A percentile compares a stretch with the other conserved stretches of the same genome.
These are phyloP conservation scores for Hoplias malabaricus DNA, from an alignment of 2,113 vertebrate genomes.

Conservation along the genomic window DNA sequence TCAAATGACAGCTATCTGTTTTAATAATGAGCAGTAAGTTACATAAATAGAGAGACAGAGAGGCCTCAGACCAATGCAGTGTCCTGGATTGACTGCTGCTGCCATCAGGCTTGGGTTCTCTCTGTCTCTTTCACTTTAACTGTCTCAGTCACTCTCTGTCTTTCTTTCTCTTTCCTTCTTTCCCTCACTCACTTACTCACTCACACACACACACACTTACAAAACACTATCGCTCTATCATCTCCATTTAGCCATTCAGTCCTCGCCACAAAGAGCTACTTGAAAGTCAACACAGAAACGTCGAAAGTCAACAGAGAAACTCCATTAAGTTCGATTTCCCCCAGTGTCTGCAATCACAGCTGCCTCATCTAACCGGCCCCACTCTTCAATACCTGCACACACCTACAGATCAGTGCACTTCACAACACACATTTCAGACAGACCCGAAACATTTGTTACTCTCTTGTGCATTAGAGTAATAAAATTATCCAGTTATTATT, in stretches of 20 bases:
- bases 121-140: not conserved
- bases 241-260: conserved; percentile 3
- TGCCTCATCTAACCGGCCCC: not conserved
- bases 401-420: not conserved
- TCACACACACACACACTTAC: not conserved
- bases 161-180: too few species aligned
- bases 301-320: conserved; percentile 29
- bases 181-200: too few species aligned
- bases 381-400: not conserved
- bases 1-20: not conserved
- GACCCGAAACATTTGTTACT: too few species aligned
- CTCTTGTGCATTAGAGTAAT: too few species aligned
- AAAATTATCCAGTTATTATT: too few species aligned
- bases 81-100: not conserved
- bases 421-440: too few species aligned
- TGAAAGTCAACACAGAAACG: conserved; percentile 30
- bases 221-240: conserved; percentile 5
- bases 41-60: not conserved
- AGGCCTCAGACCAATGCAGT: not conserved
- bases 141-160: too few species aligned
- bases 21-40: not conserved
- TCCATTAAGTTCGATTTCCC: conserved; percentile 11
- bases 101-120: not conserved
- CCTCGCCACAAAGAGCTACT: not conserved
- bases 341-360: not conserved